Evolutionary conservation across 1,140 invertebrate genomes (phyloP), one percentile per base, ranked within the genome.

Genomic region (Nasonia giraulti): DNA sequence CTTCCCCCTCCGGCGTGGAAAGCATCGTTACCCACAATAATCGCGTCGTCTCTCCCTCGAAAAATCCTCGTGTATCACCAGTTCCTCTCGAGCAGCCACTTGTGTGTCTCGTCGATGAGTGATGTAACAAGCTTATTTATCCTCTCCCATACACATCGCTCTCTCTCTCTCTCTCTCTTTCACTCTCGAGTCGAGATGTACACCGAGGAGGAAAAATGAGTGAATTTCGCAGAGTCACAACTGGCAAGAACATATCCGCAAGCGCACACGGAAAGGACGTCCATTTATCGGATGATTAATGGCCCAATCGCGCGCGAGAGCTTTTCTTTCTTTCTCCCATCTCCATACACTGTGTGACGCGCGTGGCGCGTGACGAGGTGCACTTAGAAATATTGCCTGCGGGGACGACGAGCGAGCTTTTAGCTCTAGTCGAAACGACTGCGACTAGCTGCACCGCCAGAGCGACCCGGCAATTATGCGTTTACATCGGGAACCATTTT

Each of bases 381-480:
- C 89, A 90, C 89, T 91, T 87, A 89, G 86, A 87, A 87, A 88
- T 87, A 91, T 91, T 90, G 88, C 87, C 84, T 77, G 69, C 69
- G 81, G 62, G 81, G 69, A 33, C 75, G 62, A 80, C 82, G 83
- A 79, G 74, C 33, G 76, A 55, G 37, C 79, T 84, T 83, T 82
- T 83, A 80, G 68, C 62, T 85, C 27, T 27, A 27, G 71, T 71
- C 55, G 17, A 62, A 62, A 62, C 55, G 55, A 62, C 17, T 62
- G 55, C 55, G 5, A 62, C 55, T 7, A n/a, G 55, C 55, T n/a
- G 55, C 55, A 20, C 14, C 55, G 20, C 20, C 55, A 62, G 71
- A 74, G 55, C 71, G 27, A 47, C 14, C 8, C 8, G 44, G 68
- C 80, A 74, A 62, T 82, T 31, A 73, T 12, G 31, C 55, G 31